Evolutionary conservation across 2,113 vertebrate species (phyloP).

Genomic region (Heterotilapia buettikoferi): DNA sequence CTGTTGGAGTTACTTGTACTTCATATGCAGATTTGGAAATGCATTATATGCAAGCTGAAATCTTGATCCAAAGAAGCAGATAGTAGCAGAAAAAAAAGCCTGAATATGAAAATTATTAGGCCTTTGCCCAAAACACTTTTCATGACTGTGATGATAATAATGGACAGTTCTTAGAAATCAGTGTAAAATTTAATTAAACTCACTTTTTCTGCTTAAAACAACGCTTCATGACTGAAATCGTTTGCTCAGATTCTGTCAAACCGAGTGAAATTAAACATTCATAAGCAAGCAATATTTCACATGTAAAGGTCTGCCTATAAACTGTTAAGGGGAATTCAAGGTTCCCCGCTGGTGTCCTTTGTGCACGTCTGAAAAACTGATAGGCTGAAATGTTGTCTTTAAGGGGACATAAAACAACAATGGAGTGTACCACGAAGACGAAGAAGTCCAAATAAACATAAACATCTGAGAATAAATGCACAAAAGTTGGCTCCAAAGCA

Average conservation of each 20-base stretch:
- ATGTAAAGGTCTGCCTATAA: not conserved
- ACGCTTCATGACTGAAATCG: not conserved
- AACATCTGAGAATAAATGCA: not conserved
- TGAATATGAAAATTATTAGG: not conserved
- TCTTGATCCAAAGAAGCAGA: not conserved
- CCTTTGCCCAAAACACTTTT: not conserved
- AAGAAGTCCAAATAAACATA: not conserved
- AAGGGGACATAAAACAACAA: not conserved
- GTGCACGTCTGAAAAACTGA: not conserved
- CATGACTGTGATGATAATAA: not conserved
- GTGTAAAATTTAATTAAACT: not conserved
- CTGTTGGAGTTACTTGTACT: not conserved
- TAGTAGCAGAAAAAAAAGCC: not conserved
- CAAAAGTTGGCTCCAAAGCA: not conserved
- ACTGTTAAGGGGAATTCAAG: not conserved
- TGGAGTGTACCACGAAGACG: not conserved
- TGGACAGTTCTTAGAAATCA: not conserved
- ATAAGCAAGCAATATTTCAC: not conserved
- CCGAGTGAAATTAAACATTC: not conserved
- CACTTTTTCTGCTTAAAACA: not conserved
- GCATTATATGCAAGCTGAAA: not conserved
- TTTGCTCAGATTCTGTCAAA: not conserved
- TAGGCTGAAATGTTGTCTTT: not conserved
- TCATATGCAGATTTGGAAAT: not conserved
- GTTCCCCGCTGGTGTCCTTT: not conserved